phyloP scores from a whole-genome alignment of 2,113 vertebrate species.

The Xiphophorus maculatus region DNA sequence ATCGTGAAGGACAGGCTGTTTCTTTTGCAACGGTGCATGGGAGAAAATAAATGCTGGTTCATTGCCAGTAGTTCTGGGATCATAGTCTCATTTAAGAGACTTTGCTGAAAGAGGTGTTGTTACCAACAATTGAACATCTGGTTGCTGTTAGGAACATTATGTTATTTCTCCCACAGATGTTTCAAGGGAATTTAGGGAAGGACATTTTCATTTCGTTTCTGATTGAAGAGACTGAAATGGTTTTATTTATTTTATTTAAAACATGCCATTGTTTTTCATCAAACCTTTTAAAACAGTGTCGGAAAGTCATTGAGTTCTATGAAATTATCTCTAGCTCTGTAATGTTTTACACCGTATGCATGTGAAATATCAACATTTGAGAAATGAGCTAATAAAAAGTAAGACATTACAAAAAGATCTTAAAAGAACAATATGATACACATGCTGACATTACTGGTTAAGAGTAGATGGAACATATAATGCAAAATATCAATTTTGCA shows the following conservation, averaged over 20 bases:
- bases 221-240: neutral
- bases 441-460: too few species aligned
- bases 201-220: constrained; percentile 10
- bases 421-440: too few species aligned
- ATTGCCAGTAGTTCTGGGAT: constrained; percentile 55
- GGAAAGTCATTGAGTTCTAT: too few species aligned
- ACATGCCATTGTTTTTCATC: too few species aligned
- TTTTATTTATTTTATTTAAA: neutral
- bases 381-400: neutral
- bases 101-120: constrained; percentile 16
- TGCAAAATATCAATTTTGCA: too few species aligned
- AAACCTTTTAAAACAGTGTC: too few species aligned
- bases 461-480: too few species aligned
- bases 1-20: constrained; percentile 68
- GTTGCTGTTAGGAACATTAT: neutral
- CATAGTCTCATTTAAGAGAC: constrained; percentile 16
- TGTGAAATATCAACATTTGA: neutral
- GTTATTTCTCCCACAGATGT: neutral
- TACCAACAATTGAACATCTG: constrained; percentile 5
- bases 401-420: too few species aligned
- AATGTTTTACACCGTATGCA: neutral
- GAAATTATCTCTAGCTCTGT: too few species aligned
- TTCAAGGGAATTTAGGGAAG: constrained; percentile 9
- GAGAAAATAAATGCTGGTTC: constrained; percentile 47
- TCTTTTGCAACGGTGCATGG: constrained; percentile 31